Evolutionary conservation across 2,888 invertebrate species (phyloP), one percentile per base, ranked within the genome.

Genomic region (Euproctis similis): DNA sequence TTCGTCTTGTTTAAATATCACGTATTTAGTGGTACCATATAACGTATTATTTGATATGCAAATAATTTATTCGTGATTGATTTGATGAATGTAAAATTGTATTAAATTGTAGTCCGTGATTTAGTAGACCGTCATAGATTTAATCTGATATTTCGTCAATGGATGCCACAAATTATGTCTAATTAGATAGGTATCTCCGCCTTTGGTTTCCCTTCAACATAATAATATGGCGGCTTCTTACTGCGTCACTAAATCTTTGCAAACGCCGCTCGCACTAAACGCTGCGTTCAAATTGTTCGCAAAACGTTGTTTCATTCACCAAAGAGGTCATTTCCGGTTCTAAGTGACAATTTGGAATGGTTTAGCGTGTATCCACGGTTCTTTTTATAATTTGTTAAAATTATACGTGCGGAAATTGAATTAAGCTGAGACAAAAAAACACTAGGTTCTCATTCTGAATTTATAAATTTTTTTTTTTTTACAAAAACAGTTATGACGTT

Each of bases 281-380:
- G 57, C 52, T 40, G 40, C 49, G 54, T 58, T 57, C 58, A 58
- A 31, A 41, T 32, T 35, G 36, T 52, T 55, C 56, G 74, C 77
- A 71, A 69, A 80, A 81, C 80, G 82, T 80, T 81, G 78, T 82
- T 80, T 80, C 78, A 81, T 80, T 74, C 72, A 59, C 60, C 55
- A 58, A 65, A 61, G 53, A 51, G 61, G 53, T 60, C 66, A 66
- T 80, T 80, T 82, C 82, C 82, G 80, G 76, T 65, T 62, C 54
- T 68, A 74, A 78, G 68, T 65, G 69, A 61, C 59, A 53, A 58
- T 65, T 72, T 66, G 52, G 52, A 42, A 51, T 56, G 42, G 33
- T 42, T 51, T 38, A 34, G 17, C 30, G 30, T 50, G 42, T 59
- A 59, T 64, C 64, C 58, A 60, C 55, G 34, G 20, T 51, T 59